Conservation (phyloP, 1,140 invertebrate genomes). For the Temnothorax longispinosus region DNA sequence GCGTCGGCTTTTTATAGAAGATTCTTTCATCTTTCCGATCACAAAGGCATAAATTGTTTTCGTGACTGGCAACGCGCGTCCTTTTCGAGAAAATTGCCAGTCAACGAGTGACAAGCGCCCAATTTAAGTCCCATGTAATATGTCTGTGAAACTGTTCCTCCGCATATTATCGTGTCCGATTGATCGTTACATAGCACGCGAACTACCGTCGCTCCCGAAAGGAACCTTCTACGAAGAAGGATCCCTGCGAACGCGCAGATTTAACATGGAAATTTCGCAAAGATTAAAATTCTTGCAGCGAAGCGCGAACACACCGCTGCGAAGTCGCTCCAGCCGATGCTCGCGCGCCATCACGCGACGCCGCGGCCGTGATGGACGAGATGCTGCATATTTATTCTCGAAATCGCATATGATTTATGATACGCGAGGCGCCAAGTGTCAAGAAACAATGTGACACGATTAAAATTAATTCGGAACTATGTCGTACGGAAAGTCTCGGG, state of each 20-base stretch:
- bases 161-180: constrained; percentile 28
- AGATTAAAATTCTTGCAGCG: constrained; percentile 34
- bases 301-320: background rate
- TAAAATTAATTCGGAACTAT: constrained; percentile 30
- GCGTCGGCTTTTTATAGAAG: constrained; percentile 24
- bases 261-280: constrained; percentile 36
- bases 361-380: constrained; percentile 35
- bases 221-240: background rate
- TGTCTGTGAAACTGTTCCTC: constrained; percentile 30
- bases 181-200: constrained; percentile 12
- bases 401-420: constrained; percentile 51
- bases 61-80: constrained; percentile 48
- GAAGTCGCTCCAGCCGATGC: background rate
- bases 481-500: background rate
- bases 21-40: constrained; percentile 53
- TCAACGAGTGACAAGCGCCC: constrained; percentile 70
- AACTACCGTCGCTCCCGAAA: background rate
- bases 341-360: background rate
- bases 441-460: constrained; percentile 20
- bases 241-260: background rate
- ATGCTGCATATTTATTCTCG: constrained; percentile 46
- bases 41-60: constrained; percentile 67
- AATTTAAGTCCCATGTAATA: constrained; percentile 58
- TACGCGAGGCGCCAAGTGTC: background rate
- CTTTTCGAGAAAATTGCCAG: constrained; percentile 70